A percentile compares a stretch with the other conserved stretches of the same genome.
These are phyloP conservation scores for Allolobophora icterica DNA, from an alignment of 2,888 invertebrate species.

Conservation along the genomic window DNA sequence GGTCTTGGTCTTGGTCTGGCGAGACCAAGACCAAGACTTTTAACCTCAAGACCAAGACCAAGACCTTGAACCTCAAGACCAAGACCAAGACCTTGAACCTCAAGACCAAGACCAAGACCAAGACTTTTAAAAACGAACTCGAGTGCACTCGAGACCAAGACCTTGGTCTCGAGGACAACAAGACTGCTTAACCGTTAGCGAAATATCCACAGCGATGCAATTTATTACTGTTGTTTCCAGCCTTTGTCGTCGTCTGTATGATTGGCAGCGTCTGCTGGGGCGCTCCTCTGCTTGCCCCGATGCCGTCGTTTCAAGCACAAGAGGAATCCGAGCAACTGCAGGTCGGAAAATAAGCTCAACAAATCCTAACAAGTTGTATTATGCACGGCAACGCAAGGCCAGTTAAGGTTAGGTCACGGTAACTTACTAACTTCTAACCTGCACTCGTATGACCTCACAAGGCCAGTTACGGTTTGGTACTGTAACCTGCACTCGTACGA, in stretches of 20 bases:
- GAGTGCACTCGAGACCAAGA: too few species aligned
- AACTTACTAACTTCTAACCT: too few species aligned
- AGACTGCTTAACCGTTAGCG: too few species aligned
- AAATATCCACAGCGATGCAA: background rate
- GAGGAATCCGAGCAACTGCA: background rate
- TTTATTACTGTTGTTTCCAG: background rate
- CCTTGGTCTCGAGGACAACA: too few species aligned
- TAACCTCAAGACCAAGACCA: too few species aligned
- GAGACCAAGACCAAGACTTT: too few species aligned
- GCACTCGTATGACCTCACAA: background rate
- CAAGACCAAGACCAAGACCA: too few species aligned
- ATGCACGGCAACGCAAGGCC: background rate
- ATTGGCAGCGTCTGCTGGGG: conserved; percentile 5
- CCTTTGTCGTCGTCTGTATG: background rate
- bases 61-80: too few species aligned
- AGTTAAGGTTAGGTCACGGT: background rate
- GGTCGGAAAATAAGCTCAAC: background rate
- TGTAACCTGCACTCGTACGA: too few species aligned
- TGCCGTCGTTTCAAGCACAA: background rate
- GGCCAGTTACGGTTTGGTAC: background rate
- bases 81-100: too few species aligned
- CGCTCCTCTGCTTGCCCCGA: background rate
- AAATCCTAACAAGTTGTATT: background rate
- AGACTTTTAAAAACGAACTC: too few species aligned
- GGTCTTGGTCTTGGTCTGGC: too few species aligned